Conservation (phyloP, 2,888 invertebrate species). For the Drosophila fungiperda region DNA sequence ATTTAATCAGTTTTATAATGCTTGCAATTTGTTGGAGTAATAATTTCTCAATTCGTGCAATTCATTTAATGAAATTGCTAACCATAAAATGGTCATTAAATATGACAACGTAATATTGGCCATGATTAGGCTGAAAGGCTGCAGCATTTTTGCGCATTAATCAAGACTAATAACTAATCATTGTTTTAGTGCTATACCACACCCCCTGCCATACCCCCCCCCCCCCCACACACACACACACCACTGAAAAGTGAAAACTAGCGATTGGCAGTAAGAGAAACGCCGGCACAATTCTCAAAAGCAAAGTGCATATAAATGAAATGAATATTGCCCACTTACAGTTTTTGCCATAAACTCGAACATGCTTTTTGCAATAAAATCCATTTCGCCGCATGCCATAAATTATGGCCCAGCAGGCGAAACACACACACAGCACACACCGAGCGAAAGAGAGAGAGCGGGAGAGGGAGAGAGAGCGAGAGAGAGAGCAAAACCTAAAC, state of each 20-base stretch:
- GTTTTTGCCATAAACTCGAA: conserved; percentile 74
- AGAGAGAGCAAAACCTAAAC: conserved; percentile 45
- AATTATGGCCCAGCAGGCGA: conserved; percentile 65
- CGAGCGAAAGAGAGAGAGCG: conserved; percentile 2
- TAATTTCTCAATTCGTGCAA: conserved; percentile 42
- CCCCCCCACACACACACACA: no score
- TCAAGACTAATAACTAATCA: conserved; percentile 43
- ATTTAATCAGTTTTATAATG: conserved; percentile 34
- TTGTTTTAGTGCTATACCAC: conserved; percentile 30
- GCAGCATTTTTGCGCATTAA: conserved; percentile 31
- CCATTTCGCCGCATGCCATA: conserved; percentile 82
- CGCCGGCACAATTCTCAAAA: conserved; percentile 38
- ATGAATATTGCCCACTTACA: conserved; percentile 75
- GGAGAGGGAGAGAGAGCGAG: conserved; percentile 5
- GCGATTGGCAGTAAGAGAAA: conserved; percentile 48
- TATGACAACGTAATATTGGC: conserved; percentile 50
- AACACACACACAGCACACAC: conserved; percentile 7
- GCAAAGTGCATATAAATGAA: conserved; percentile 76
- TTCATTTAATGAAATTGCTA: conserved; percentile 55
- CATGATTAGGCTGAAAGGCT: conserved; percentile 33
- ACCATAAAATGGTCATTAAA: conserved; percentile 56
- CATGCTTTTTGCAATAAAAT: conserved; percentile 82
- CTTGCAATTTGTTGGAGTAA: conserved; percentile 32
- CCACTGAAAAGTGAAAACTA: conserved; percentile 69
- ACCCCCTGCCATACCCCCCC: neutral